Evolutionary conservation across 2,888 invertebrate species (phyloP).

Genomic region (Lutraria lutraria): DNA sequence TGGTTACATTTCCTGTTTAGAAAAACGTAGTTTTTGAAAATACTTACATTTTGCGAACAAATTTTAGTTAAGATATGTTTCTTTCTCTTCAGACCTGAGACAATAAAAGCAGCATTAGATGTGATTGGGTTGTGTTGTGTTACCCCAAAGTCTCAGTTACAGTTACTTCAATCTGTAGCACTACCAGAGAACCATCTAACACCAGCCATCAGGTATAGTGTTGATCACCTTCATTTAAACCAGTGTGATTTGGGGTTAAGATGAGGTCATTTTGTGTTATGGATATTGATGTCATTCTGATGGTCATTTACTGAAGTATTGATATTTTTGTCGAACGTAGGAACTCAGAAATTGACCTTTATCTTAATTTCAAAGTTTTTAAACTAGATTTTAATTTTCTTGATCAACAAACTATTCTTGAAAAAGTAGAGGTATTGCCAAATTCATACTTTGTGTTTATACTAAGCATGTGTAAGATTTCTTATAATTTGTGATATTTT

Average conservation of each 20-base stretch:
- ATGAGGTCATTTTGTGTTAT: background rate
- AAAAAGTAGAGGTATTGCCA: too few species aligned
- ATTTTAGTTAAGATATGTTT: too few species aligned
- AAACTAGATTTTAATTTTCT: too few species aligned
- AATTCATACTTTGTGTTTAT: background rate
- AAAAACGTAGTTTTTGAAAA: too few species aligned
- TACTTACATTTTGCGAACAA: too few species aligned
- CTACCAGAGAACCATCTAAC: slow-evolving; percentile 89
- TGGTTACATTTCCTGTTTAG: too few species aligned
- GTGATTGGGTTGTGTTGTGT: slow-evolving; percentile 96
- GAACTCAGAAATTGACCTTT: too few species aligned
- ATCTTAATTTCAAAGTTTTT: too few species aligned
- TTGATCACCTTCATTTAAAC: background rate
- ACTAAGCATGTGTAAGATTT: background rate
- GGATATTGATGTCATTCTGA: too few species aligned
- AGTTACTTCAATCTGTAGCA: slow-evolving; percentile 86
- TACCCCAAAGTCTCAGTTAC: slow-evolving; percentile 91
- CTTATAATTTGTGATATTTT: slow-evolving; percentile 77
- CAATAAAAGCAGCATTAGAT: slow-evolving; percentile 93
- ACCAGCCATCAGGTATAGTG: slow-evolving; percentile 83
- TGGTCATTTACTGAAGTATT: too few species aligned
- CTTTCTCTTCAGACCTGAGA: slow-evolving; percentile 90
- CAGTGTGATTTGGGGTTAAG: background rate
- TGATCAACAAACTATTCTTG: too few species aligned
- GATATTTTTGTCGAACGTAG: too few species aligned